Evolutionary conservation across 2,797 vertebrate genomes (phyloP), one percentile per base, ranked within the genome.

Genomic region (Nyctibius grandis): DNA sequence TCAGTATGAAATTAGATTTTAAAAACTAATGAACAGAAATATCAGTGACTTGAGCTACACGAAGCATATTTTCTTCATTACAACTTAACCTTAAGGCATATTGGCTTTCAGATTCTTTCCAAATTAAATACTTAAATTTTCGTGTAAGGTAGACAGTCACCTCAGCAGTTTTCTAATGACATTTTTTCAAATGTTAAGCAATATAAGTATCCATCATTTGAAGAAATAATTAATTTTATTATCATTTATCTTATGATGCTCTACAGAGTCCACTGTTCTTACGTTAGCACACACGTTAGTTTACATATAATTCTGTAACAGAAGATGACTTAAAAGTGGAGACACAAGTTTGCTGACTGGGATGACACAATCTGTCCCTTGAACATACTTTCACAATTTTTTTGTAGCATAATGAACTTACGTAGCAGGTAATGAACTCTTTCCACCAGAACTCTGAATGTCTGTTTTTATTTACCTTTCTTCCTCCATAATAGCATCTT

Each of bases 401-500:
- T 12, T 76, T 4, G 9, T 5, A 54, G 53, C 23, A 34, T 33
- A 54, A 53, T 9, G 23, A 74, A 25, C 9, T 74, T 44, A 45
- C 0, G 2, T 14, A 54, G 60, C 16, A 72, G 45, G 13, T 34
- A 75, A 65, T 31, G 14, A 81, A 65, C 40, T 72, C 73, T 76
- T 61, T n/a, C 29, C 68, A 70, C n/a, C 14, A 91, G 72, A 93
- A 73, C 65, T 45, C 6, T 20, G 14, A 51, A 40, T 19, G 31
- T 16, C 26, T 86, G 34, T 0, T 29, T 77, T 73, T 45, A 64
- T 90, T 97, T 92, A 99, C 99, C 98, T 98, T 45, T 98, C 98
- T 54, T 99, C 99, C 45, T 97, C 96, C 60, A 98, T 96, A 26
- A 92, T 4, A 25, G 97, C 92, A 40, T 98, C 93, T 54, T 98